Conservation (phyloP, 1,140 invertebrate genomes). For the Palaemon carinicauda region DNA sequence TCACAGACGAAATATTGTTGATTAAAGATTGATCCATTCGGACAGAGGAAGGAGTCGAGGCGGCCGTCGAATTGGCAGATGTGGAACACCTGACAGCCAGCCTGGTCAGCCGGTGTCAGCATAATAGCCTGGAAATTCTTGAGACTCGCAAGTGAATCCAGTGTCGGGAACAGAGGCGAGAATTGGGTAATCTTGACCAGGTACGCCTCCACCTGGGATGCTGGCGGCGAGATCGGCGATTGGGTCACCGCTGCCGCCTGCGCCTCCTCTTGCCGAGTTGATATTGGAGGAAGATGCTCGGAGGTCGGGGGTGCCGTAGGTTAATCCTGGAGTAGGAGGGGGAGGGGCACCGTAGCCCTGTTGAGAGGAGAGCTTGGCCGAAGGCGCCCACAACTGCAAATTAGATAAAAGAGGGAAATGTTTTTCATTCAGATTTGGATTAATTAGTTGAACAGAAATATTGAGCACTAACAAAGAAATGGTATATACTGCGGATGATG, state of each 20-base stretch:
- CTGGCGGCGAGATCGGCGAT: conserved; percentile 24
- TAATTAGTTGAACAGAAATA: no score
- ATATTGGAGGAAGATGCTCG: background rate
- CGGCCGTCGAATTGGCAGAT: conserved; percentile 18
- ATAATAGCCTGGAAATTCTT: conserved; percentile 66
- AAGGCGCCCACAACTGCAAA: background rate
- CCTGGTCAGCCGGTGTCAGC: conserved; percentile 64
- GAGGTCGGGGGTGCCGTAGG: background rate
- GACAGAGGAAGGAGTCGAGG: conserved; percentile 30
- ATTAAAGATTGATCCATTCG: no score
- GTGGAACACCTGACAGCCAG: conserved; percentile 65
- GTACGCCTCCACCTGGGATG: conserved; percentile 62
- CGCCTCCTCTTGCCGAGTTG: background rate
- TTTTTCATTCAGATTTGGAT: no score
- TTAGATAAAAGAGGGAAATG: background rate
- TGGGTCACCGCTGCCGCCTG: background rate
- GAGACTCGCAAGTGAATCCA: conserved; percentile 64
- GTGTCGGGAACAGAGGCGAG: conserved; percentile 63
- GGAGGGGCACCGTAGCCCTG: background rate
- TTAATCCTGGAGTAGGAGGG: background rate
- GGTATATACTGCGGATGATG: no score
- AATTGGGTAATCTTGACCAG: conserved; percentile 66
- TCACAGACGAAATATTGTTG: no score
- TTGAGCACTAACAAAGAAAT: no score
- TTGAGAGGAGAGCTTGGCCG: background rate